Conservation (phyloP, 2,113 vertebrate species). For the Varanus komodoensis region DNA sequence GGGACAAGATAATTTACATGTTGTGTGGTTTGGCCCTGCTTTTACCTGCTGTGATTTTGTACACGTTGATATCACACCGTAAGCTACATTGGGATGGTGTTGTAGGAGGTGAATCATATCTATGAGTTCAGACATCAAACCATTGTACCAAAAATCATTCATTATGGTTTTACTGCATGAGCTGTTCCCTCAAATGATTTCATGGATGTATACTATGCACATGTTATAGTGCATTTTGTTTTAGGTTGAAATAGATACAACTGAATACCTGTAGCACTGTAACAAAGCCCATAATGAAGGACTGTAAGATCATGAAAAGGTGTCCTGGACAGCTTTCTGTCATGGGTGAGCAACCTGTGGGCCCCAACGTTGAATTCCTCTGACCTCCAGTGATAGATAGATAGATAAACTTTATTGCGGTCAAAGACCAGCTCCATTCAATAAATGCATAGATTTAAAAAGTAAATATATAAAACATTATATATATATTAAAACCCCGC, state of each 20-base stretch:
- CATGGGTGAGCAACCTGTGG: too few relatives aligned
- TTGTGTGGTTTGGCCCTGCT: neutral
- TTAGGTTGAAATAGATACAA: neutral
- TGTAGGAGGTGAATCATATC: too few relatives aligned
- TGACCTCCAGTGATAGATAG: too few relatives aligned
- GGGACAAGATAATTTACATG: neutral
- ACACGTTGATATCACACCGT: too few relatives aligned
- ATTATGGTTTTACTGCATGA: neutral
- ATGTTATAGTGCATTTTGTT: neutral
- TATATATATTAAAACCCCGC: too few relatives aligned
- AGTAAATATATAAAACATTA: too few relatives aligned
- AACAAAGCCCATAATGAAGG: neutral
- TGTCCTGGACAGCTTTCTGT: neutral
- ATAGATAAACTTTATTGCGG: too few relatives aligned
- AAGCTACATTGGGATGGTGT: neutral
- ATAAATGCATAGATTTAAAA: too few relatives aligned
- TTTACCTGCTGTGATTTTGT: neutral
- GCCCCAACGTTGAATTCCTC: too few relatives aligned
- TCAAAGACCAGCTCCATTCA: too few relatives aligned
- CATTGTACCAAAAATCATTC: too few relatives aligned
- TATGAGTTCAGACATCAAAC: too few relatives aligned
- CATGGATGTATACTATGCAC: neutral
- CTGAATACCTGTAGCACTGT: neutral
- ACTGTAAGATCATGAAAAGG: neutral
- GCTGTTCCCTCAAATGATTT: neutral